Evolutionary conservation across 30 jellyfish, hydroid and myxozoan species (phyloP), one percentile per base, ranked within the genome.

Genomic region (Mastigias papua): DNA sequence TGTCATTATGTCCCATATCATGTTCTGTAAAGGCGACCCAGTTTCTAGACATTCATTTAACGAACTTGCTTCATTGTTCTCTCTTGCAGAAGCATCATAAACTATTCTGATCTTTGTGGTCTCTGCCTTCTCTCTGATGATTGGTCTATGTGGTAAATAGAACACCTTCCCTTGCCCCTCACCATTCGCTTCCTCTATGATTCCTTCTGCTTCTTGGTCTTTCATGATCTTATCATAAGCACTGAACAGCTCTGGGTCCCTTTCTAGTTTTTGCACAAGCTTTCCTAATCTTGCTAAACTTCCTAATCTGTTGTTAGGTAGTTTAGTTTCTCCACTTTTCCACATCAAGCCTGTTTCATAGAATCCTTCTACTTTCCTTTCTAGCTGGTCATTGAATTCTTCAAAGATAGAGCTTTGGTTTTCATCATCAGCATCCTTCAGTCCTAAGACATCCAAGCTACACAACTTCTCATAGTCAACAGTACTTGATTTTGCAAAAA

Each of bases 71-170:
- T 65, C 32, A 28, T 27, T 22, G 32, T 29, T 29, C 11, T 57
- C n/a, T 87, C 32, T 82, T 64, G 22, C 30, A 42, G 35, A 67
- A 6, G 82, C 73, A 54, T 86, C 95, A 74, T 48, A 86, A 23
- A 86, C 95, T 11, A 71, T 42, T 62, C 92, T 61, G 62, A 90
- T 74, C 34, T 90, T 83, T 28, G 87, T 84, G 60, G 93, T 83
- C 57, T 82, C 96, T 17, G 97, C 97, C 22, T 37, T 67, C 60
- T 83, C 54, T 46, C 88, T 50, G 28, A 90, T 60, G 42, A 76
- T 88, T 10, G 96, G 88, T 42, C 28, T 78, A 57, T 73, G 97
- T 46, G 96, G 92, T 13, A 90, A 48, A 22, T 72, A 90, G 67
- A 82, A 90, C 51, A 34, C 50, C 76, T 71, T 57, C 93, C 93